Conservation (phyloP, 2,888 invertebrate genomes). For the Clusia tigrina region DNA sequence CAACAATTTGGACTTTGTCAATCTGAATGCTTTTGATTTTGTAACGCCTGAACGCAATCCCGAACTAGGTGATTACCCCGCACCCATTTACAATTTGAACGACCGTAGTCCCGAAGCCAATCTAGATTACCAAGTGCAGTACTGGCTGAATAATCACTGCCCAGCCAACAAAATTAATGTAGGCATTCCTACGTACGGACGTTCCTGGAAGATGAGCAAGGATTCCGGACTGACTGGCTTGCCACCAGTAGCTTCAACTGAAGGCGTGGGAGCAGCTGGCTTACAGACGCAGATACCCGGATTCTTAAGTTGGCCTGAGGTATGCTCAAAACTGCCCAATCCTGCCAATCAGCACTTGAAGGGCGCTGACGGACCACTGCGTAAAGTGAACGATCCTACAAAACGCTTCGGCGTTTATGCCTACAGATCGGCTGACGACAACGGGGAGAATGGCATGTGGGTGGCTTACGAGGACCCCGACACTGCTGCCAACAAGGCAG, state of each 20-base stretch:
- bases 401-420: slow-evolving; percentile 83
- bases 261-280: slow-evolving; percentile 77
- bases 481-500: slow-evolving; percentile 80
- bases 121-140: slow-evolving; percentile 72
- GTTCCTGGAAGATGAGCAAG: slow-evolving; percentile 79
- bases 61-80: slow-evolving; percentile 79
- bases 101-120: slow-evolving; percentile 76
- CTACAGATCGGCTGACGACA: slow-evolving; percentile 74
- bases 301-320: slow-evolving; percentile 79
- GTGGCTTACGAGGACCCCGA: slow-evolving; percentile 84
- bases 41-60: slow-evolving; percentile 77
- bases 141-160: slow-evolving; percentile 70
- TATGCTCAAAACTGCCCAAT: slow-evolving; percentile 77
- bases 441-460: slow-evolving; percentile 78
- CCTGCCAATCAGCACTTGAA: slow-evolving; percentile 71
- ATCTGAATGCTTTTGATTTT: slow-evolving; percentile 82
- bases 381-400: slow-evolving; percentile 81
- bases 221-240: slow-evolving; percentile 81
- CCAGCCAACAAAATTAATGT: slow-evolving; percentile 75
- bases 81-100: slow-evolving; percentile 77
- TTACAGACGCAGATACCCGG: slow-evolving; percentile 77
- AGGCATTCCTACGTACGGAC: slow-evolving; percentile 76
- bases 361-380: slow-evolving; percentile 72
- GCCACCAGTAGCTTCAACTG: slow-evolving; percentile 74
- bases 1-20: slow-evolving; percentile 80